Evolutionary conservation across 2,797 vertebrate genomes (phyloP).

Genomic region (Corythornis leucogaster): DNA sequence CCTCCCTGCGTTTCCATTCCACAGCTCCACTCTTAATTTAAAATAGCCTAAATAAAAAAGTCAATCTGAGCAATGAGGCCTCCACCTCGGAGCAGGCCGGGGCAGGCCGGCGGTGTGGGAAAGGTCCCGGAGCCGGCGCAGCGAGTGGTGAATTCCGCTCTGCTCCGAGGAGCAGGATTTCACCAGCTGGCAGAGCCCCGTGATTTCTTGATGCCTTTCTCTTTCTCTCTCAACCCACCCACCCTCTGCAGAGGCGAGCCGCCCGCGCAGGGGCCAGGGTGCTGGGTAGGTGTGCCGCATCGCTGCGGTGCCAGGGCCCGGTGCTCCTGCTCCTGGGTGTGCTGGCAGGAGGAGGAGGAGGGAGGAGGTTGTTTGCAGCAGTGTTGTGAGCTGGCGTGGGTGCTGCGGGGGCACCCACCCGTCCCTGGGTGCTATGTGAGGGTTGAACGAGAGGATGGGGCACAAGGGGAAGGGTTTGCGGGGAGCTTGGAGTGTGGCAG

Average conservation of each 20-base stretch:
- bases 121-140: not conserved
- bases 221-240: not conserved
- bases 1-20: not conserved
- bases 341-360: not conserved
- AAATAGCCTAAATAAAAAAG: not conserved
- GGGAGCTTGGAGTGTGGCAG: fast-evolving
- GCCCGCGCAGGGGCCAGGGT: not conserved
- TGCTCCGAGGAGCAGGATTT: not conserved
- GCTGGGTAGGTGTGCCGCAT: not conserved
- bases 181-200: not conserved
- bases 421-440: not conserved
- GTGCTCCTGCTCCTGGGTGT: not conserved
- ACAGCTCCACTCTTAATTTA: not conserved
- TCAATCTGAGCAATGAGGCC: not conserved
- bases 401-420: not conserved
- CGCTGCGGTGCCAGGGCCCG: not conserved
- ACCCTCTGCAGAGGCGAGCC: not conserved
- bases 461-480: not conserved
- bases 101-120: fast-evolving
- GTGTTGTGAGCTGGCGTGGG: not conserved
- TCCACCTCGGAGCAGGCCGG: fast-evolving
- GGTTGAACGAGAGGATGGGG: not conserved
- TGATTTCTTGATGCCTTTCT: not conserved
- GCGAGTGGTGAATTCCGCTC: not conserved
- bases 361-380: not conserved